Conservation (phyloP, 2,888 invertebrate species). For the Yponomeuta evonymella region DNA sequence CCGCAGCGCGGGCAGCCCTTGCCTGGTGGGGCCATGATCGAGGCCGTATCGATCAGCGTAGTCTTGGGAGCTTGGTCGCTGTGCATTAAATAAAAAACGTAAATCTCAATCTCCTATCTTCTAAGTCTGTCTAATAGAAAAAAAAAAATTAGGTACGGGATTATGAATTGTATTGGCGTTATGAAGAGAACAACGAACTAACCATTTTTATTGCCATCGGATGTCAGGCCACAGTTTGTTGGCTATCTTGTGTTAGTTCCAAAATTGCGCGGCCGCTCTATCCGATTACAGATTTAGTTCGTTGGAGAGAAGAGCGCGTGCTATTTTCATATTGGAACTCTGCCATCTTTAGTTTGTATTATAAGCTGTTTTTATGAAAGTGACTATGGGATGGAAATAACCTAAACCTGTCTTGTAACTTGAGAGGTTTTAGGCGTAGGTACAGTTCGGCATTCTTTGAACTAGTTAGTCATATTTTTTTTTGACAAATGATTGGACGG, state of each 20-base stretch:
- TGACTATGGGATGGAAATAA: slow-evolving; percentile 74
- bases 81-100: slow-evolving; percentile 23
- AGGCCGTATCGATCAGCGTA: slow-evolving; percentile 86
- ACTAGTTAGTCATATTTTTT: too few relatives aligned
- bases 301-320: slow-evolving; percentile 65
- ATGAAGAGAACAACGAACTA: background rate
- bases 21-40: slow-evolving; percentile 87
- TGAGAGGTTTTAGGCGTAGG: slow-evolving; percentile 45
- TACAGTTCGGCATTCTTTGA: background rate
- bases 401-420: slow-evolving; percentile 71
- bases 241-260: slow-evolving; percentile 7
- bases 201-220: slow-evolving; percentile 1
- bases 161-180: background rate
- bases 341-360: slow-evolving; percentile 75
- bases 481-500: too few relatives aligned
- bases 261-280: slow-evolving; percentile 25
- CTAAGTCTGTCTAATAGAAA: background rate
- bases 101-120: slow-evolving; percentile 3
- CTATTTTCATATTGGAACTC: slow-evolving; percentile 67
- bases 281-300: slow-evolving; percentile 70
- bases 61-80: slow-evolving; percentile 87
- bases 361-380: slow-evolving; percentile 77
- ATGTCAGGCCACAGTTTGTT: slow-evolving; percentile 3
- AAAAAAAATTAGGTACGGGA: background rate
- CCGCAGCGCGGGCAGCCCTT: slow-evolving; percentile 94